Conservation (phyloP, 2,797 vertebrate genomes). For the Anableps anableps region DNA sequence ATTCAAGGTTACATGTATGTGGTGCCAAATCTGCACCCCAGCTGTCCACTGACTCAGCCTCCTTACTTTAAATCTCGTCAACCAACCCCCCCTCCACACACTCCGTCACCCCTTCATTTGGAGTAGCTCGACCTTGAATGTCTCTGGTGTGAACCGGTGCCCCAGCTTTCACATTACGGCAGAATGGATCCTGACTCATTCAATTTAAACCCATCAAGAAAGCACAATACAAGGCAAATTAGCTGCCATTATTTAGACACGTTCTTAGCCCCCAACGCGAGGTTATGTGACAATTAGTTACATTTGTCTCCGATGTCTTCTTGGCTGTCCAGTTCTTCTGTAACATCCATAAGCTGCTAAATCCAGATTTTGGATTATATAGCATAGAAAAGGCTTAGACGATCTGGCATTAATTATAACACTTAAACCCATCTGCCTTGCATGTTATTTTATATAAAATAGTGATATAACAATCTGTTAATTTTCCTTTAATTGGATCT, state of each 20-base stretch:
- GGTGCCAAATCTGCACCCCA: constrained; percentile 46
- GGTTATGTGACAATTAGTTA: constrained; percentile 65
- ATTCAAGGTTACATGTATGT: constrained; percentile 71
- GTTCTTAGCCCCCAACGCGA: constrained; percentile 55
- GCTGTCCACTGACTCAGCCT: constrained; percentile 66
- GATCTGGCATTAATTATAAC: constrained; percentile 4
- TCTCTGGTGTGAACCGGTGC: constrained; percentile 67
- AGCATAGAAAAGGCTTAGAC: not conserved
- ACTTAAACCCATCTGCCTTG: not conserved
- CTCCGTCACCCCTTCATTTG: constrained; percentile 60
- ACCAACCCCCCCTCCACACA: constrained; percentile 2
- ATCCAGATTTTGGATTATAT: not conserved
- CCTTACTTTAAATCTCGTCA: constrained; percentile 67
- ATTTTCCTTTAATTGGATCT: not conserved
- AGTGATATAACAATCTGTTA: not conserved
- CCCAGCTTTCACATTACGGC: constrained; percentile 72
- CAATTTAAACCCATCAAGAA: constrained; percentile 69
- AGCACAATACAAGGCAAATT: constrained; percentile 74
- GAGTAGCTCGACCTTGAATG: constrained; percentile 65
- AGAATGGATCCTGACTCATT: constrained; percentile 76
- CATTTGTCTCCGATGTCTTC: constrained; percentile 54
- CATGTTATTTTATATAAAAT: not conserved
- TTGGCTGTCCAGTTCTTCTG: not conserved
- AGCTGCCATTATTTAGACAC: constrained; percentile 73
- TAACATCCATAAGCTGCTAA: constrained; percentile 6